These are phyloP conservation scores for Noctua comes DNA, from an alignment of 2,888 invertebrate genomes.

Conservation along the genomic window DNA sequence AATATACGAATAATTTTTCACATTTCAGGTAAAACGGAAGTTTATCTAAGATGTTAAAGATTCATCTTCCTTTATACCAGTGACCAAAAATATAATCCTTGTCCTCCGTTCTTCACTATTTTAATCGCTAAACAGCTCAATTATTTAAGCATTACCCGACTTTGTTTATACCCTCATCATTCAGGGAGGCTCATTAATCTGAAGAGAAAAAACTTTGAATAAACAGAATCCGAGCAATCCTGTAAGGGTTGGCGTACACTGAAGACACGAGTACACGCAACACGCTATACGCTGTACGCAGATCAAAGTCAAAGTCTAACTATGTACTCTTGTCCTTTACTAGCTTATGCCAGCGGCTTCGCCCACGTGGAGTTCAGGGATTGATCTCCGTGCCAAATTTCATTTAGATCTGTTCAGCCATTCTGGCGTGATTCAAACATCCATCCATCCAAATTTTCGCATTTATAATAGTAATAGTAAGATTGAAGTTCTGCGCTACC, in stretches of 20 bases:
- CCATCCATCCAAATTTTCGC: neutral
- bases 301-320: too few species aligned
- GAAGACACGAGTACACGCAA: neutral
- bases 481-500: neutral
- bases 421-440: neutral
- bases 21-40: too few species aligned
- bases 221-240: constrained; percentile 53
- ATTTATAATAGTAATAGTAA: neutral
- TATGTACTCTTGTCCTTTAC: neutral
- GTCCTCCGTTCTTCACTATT: constrained; percentile 35
- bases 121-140: constrained; percentile 55
- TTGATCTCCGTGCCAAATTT: neutral
- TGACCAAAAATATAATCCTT: neutral
- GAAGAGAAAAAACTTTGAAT: constrained; percentile 59
- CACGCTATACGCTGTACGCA: neutral
- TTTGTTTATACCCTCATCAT: constrained; percentile 59
- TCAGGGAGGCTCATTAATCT: constrained; percentile 61
- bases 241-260: constrained; percentile 36
- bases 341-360: neutral
- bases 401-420: neutral
- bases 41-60: neutral
- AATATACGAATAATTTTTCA: neutral
- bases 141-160: constrained; percentile 57
- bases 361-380: neutral
- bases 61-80: neutral